phyloP scores from a whole-genome alignment of 2,113 vertebrate species.

The Orthonyx spaldingii region DNA sequence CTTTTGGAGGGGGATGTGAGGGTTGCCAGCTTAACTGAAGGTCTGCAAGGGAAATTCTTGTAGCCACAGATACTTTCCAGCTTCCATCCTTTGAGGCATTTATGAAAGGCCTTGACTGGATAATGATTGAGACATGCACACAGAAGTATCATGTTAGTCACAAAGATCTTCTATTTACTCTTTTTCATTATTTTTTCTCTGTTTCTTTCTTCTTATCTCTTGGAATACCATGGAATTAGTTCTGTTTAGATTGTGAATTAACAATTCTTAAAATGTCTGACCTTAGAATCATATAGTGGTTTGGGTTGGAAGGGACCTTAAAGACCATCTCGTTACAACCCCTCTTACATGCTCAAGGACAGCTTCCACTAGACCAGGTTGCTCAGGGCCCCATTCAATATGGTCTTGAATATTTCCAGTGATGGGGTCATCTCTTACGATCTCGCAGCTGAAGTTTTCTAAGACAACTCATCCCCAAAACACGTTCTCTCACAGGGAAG shows the following conservation, averaged over 20 bases:
- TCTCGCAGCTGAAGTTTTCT: neutral
- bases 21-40: neutral
- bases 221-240: neutral
- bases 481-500: neutral
- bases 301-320: neutral
- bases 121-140: neutral
- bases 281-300: neutral
- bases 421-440: neutral
- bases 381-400: neutral
- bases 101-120: neutral
- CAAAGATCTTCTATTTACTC: neutral
- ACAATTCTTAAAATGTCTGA: neutral
- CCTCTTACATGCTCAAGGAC: neutral
- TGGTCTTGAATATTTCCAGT: neutral
- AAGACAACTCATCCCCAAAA: neutral
- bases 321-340: neutral
- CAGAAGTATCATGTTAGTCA: fast-evolving
- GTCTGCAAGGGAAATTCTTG: neutral
- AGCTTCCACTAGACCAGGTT: neutral
- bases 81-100: neutral
- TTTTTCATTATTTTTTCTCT: neutral
- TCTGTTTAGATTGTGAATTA: neutral
- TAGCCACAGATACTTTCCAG: neutral
- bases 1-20: neutral
- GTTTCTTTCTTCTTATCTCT: neutral